Percentiles rank a stretch among this genome's conserved stretches.
Evolutionary conservation across 2,888 invertebrate species (phyloP).

Genomic region (Vandiemenella viatica): DNA sequence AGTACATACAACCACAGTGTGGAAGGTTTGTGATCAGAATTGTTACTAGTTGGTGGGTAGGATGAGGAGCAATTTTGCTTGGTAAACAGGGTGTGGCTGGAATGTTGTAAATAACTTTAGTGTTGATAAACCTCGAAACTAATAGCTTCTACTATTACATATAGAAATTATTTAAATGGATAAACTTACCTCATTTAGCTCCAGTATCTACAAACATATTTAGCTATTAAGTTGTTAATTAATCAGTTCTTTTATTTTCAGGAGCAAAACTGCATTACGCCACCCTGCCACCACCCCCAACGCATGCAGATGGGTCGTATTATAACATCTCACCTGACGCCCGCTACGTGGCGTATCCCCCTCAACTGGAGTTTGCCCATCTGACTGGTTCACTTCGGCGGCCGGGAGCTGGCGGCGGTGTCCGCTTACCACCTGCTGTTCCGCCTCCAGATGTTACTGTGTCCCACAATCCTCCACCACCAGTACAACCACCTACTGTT

Average conservation of each 20-base stretch:
- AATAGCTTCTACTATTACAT: too few species aligned
- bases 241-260: slow-evolving; percentile 21
- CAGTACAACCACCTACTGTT: slow-evolving; percentile 3
- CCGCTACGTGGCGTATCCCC: slow-evolving; percentile 66
- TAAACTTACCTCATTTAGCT: too few species aligned
- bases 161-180: too few species aligned
- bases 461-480: slow-evolving; percentile 27
- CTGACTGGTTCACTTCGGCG: slow-evolving; percentile 41
- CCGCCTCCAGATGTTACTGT: slow-evolving; percentile 35
- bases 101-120: too few species aligned
- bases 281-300: slow-evolving; percentile 55
- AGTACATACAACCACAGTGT: slow-evolving; percentile 24
- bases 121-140: too few species aligned
- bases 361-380: slow-evolving; percentile 48
- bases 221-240: too few species aligned
- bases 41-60: too few species aligned
- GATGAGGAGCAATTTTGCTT: too few species aligned
- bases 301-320: slow-evolving; percentile 61
- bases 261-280: slow-evolving; percentile 43
- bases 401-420: slow-evolving; percentile 24
- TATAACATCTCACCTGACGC: slow-evolving; percentile 59
- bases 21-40: slow-evolving; percentile 17
- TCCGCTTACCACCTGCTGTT: slow-evolving; percentile 6
- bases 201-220: too few species aligned
- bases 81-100: too few species aligned